Evolutionary conservation across 2,113 vertebrate genomes (phyloP).

Genomic region (Thinocorus orbignyianus): DNA sequence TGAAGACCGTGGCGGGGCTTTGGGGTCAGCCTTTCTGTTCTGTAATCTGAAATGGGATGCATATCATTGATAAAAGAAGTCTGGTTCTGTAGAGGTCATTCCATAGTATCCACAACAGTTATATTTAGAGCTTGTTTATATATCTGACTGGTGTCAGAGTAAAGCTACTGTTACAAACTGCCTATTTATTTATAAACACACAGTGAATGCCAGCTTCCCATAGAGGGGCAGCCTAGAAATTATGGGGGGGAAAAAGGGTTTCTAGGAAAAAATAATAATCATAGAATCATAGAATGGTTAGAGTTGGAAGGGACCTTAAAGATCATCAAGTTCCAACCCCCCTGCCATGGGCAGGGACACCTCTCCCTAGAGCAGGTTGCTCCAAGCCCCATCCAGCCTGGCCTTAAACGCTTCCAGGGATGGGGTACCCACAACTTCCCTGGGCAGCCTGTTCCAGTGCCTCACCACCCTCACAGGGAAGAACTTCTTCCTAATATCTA

Average conservation of each 20-base stretch:
- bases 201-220: not conserved
- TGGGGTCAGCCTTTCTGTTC: not conserved
- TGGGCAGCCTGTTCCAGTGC: too few relatives aligned
- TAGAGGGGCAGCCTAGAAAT: not conserved
- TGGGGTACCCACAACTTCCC: too few relatives aligned
- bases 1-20: not conserved
- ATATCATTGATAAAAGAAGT: not conserved
- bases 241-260: not conserved
- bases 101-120: slow-evolving; percentile 25
- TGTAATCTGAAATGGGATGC: not conserved
- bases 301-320: too few relatives aligned
- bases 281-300: too few relatives aligned
- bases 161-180: slow-evolving; percentile 22
- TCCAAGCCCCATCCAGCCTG: too few relatives aligned
- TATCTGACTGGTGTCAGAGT: not conserved
- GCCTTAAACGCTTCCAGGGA: too few relatives aligned
- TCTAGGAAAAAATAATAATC: not conserved
- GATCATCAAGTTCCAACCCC: too few relatives aligned
- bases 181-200: slow-evolving; percentile 33
- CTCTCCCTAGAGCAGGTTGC: too few relatives aligned
- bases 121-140: slow-evolving; percentile 47
- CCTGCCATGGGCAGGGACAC: too few relatives aligned
- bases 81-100: slow-evolving; percentile 41
- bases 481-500: too few relatives aligned
- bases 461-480: too few relatives aligned